Evolutionary conservation across 2,113 vertebrate species (phyloP).

Genomic region (Pelusios castaneus): DNA sequence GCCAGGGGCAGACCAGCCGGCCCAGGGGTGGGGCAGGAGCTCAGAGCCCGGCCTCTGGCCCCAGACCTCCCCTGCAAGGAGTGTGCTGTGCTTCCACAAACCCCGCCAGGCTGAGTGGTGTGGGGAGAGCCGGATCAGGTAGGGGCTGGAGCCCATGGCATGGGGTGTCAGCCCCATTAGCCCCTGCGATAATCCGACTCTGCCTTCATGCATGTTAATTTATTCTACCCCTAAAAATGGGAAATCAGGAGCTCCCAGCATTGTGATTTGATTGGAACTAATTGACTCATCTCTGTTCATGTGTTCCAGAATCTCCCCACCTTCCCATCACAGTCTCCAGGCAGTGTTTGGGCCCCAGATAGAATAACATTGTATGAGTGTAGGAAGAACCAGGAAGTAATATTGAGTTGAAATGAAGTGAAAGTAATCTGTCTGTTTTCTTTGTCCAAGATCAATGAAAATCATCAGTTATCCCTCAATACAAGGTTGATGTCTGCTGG

Average conservation of each 20-base stretch:
- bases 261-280: neutral
- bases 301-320: rapidly evolving
- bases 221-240: neutral
- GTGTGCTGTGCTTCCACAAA: too few relatives aligned
- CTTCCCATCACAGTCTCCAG: neutral
- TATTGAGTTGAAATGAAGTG: neutral
- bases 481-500: too few relatives aligned
- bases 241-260: neutral
- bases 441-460: neutral
- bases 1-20: too few relatives aligned
- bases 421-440: neutral
- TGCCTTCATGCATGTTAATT: neutral
- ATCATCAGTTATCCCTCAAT: too few relatives aligned
- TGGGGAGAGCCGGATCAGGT: too few relatives aligned
- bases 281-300: neutral
- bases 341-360: neutral
- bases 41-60: too few relatives aligned
- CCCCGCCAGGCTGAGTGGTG: too few relatives aligned
- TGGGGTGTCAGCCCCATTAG: too few relatives aligned
- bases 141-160: too few relatives aligned
- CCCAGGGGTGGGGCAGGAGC: too few relatives aligned
- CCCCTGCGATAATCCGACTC: too few relatives aligned
- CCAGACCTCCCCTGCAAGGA: too few relatives aligned
- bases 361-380: neutral
- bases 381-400: neutral